phyloP scores from a whole-genome alignment of 2,888 invertebrate species.

The Patella depressa region DNA sequence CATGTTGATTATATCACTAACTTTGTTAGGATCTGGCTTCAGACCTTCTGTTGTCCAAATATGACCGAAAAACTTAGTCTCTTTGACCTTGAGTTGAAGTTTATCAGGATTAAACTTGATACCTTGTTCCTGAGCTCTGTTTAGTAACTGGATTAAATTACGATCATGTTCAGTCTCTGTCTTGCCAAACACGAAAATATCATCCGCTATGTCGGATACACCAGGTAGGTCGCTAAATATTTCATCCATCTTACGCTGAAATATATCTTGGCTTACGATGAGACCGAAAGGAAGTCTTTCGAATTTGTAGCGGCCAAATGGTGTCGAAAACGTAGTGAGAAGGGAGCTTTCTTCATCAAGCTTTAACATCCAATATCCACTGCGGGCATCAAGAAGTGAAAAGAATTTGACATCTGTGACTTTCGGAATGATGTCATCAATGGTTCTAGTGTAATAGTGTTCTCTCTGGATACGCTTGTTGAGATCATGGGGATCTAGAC shows the following conservation, averaged over 20 bases:
- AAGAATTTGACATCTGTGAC: conserved; percentile 32
- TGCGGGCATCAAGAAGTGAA: conserved; percentile 36
- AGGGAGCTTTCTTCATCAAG: conserved; percentile 28
- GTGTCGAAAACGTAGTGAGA: conserved; percentile 35
- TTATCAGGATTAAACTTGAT: conserved; percentile 34
- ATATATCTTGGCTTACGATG: conserved; percentile 33
- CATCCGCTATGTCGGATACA: conserved; percentile 28
- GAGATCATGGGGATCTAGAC: conserved; percentile 33
- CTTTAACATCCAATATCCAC: conserved; percentile 35
- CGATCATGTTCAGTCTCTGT: conserved; percentile 27
- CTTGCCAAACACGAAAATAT: conserved; percentile 23
- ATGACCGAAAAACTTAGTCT: conserved; percentile 31
- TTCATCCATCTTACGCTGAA: conserved; percentile 25
- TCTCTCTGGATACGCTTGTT: conserved; percentile 33
- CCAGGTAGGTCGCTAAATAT: conserved; percentile 24
- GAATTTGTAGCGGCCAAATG: conserved; percentile 35
- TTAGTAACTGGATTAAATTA: conserved; percentile 27
- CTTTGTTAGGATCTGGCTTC: conserved; percentile 30
- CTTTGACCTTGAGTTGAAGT: conserved; percentile 13
- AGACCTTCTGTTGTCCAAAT: conserved; percentile 25
- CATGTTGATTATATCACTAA: conserved; percentile 31
- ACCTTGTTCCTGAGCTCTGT: background rate
- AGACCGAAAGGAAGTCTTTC: conserved; percentile 36
- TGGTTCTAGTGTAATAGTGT: conserved; percentile 32
- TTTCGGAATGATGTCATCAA: conserved; percentile 37